Evolutionary conservation across 2,888 invertebrate genomes (phyloP), one percentile per base, ranked within the genome.

Genomic region (Seira musarum): DNA sequence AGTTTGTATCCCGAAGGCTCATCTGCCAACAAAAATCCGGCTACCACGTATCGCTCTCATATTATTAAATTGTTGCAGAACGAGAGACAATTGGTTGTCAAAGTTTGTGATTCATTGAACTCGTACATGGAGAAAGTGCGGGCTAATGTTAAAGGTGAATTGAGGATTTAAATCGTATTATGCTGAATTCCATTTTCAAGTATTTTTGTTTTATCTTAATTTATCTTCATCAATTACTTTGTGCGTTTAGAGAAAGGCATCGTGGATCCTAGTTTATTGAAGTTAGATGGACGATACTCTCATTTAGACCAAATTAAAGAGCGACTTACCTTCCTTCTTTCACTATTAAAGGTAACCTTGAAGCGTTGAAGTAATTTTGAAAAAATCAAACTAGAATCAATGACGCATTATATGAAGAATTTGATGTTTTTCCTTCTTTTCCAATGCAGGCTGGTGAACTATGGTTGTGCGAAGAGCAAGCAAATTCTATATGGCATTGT

Each of bases 401-500:
- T n/a, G n/a, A n/a, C n/a, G n/a, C n/a, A n/a, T n/a, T n/a, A n/a
- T n/a, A n/a, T n/a, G n/a, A n/a, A n/a, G n/a, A n/a, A n/a, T n/a
- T n/a, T n/a, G n/a, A n/a, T n/a, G n/a, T n/a, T n/a, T n/a, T n/a
- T n/a, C n/a, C n/a, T n/a, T n/a, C n/a, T n/a, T n/a, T n/a, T n/a
- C n/a, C n/a, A n/a, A n/a, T 49, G 8, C 30, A 92, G 91, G 98
- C 98, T 90, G 98, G 98, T 24, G 97, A 97, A 89, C 90, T 98
- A 79, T 98, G 97, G 97, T 91, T 98, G 84, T 97, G 97, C 89
- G 96, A 97, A 63, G 96, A 97, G 89, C 98, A 98, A 91, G 98
- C 98, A 6, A 96, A 96, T 90, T 95, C 96, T 90, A 96, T 98
- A 87, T 99, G 98, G 98, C 93, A 96, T 87, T 97, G 97, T 89